phyloP scores from a whole-genome alignment of 2,113 vertebrate genomes.

The Gracilinanus agilis region DNA sequence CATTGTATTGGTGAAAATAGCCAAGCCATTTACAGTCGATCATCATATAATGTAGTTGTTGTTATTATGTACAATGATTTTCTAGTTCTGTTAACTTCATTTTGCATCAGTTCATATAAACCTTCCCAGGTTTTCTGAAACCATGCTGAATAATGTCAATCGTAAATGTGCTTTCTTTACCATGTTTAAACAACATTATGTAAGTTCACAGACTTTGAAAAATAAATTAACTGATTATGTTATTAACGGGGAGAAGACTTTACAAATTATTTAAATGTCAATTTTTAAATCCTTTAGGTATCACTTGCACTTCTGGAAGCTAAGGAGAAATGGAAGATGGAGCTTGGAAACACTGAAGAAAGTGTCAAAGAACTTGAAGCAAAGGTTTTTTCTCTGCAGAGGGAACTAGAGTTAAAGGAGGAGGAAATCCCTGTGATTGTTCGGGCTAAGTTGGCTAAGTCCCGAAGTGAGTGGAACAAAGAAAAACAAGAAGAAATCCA shows the following conservation, averaged over 20 bases:
- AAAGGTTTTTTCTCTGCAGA: conserved; percentile 85
- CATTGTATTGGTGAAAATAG: not conserved
- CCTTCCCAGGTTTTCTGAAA: not conserved
- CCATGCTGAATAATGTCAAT: not conserved
- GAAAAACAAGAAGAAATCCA: conserved; percentile 94
- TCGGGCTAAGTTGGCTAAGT: conserved; percentile 92
- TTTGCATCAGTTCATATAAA: not conserved
- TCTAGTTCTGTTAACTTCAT: not conserved
- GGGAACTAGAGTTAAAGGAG: conserved; percentile 86
- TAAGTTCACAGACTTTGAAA: conserved; percentile 35
- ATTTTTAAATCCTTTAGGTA: conserved; percentile 73
- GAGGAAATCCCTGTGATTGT: conserved; percentile 88
- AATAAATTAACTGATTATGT: conserved; percentile 21
- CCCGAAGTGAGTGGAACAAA: conserved; percentile 90
- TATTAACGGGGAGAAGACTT: not conserved
- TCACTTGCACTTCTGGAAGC: conserved; percentile 83
- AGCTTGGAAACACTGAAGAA: conserved; percentile 80
- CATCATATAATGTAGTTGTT: not conserved
- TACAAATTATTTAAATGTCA: not conserved
- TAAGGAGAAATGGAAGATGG: conserved; percentile 89
- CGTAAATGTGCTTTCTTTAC: not conserved
- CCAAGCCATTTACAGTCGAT: not conserved
- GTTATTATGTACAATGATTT: not conserved
- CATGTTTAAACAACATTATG: not conserved
- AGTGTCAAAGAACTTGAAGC: conserved; percentile 87